Evolutionary conservation across 1,140 invertebrate genomes (phyloP).

Genomic region (Pogonomyrmex barbatus): DNA sequence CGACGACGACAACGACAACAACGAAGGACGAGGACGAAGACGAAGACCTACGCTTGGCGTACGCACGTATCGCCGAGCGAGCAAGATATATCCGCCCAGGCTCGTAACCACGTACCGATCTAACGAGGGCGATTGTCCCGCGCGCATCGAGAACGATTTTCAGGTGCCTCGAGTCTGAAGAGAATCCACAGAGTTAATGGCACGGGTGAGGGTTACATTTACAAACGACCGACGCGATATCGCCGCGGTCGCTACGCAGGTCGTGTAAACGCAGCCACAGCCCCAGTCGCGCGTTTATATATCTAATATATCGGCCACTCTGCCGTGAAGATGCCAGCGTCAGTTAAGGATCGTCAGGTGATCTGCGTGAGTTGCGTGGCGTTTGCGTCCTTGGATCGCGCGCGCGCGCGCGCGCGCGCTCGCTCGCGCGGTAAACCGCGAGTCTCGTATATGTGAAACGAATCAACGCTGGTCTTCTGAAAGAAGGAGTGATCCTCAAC

Average conservation of each 20-base stretch:
- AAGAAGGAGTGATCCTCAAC: neutral
- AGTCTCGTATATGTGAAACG: neutral
- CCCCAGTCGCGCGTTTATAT: no score
- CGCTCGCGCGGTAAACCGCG: conserved; percentile 30
- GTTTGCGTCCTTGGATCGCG: conserved; percentile 13
- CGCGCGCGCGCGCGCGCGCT: neutral
- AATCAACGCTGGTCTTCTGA: neutral
- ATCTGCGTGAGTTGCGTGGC: conserved; percentile 7
- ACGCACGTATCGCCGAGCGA: conserved; percentile 67
- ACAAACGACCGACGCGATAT: conserved; percentile 47
- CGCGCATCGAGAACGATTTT: conserved; percentile 70
- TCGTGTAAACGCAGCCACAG: conserved; percentile 9
- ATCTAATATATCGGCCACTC: conserved; percentile 54
- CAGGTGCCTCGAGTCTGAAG: conserved; percentile 51
- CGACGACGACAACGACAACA: conserved; percentile 9
- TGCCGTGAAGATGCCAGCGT: conserved; percentile 64
- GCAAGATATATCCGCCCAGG: conserved; percentile 59
- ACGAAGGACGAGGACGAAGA: conserved; percentile 34
- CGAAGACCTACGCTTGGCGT: neutral
- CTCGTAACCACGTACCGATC: conserved; percentile 69
- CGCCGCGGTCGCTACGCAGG: conserved; percentile 26
- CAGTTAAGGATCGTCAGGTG: conserved; percentile 56
- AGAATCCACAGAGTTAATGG: conserved; percentile 50
- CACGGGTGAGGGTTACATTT: conserved; percentile 36
- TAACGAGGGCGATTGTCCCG: conserved; percentile 78